Evolutionary conservation across 2,113 vertebrate species (phyloP).

Genomic region (Cyanocitta stelleri): DNA sequence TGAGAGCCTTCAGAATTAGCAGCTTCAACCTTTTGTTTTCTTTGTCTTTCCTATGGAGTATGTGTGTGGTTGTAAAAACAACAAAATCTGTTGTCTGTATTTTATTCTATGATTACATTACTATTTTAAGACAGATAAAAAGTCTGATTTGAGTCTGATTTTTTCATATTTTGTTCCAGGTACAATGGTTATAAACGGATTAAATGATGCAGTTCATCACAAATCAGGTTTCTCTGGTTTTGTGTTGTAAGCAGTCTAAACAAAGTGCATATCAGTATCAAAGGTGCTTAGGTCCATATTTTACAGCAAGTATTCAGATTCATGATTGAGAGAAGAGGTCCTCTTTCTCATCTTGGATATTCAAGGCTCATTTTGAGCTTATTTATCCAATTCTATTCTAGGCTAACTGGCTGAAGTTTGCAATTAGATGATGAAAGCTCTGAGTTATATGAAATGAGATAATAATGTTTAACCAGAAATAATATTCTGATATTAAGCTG

Average conservation of each 20-base stretch:
- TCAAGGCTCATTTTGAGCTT: not conserved
- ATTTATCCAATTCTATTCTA: not conserved
- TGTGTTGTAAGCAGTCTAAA: not conserved
- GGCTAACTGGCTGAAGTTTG: not conserved
- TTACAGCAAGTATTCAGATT: not conserved
- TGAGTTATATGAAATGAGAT: not conserved
- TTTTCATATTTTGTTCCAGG: not conserved
- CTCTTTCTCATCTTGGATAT: not conserved
- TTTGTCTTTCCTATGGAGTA: not conserved
- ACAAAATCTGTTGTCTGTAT: not conserved
- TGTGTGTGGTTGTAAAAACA: not conserved
- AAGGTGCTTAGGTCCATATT: not conserved
- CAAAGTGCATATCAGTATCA: not conserved
- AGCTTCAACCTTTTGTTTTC: not conserved
- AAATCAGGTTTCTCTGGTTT: not conserved
- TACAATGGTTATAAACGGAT: not conserved
- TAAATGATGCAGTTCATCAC: not conserved
- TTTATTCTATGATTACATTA: not conserved
- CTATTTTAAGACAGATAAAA: not conserved
- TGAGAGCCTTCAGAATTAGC: not conserved
- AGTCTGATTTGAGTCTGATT: not conserved
- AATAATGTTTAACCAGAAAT: not conserved
- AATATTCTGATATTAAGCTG: not conserved
- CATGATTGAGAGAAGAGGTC: not conserved
- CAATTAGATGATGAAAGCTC: not conserved